A percentile compares a stretch with the other conserved stretches of the same genome.
phyloP scores from a whole-genome alignment of 2,113 vertebrate species.

The Corythaixoides concolor region DNA sequence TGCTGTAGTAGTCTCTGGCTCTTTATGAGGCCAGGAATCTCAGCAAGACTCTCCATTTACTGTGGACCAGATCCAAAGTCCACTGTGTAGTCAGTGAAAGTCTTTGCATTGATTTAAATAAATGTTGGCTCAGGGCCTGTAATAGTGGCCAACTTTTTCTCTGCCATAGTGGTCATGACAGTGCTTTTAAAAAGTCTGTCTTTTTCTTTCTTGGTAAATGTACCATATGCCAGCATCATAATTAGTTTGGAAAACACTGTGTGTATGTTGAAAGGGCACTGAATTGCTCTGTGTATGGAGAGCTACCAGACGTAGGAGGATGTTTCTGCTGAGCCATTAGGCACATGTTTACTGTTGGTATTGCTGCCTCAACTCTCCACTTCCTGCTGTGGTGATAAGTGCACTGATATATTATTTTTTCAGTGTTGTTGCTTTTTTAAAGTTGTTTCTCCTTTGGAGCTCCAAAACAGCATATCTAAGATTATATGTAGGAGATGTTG shows the following conservation, averaged over 20 bases:
- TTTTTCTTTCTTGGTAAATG: conserved; percentile 5
- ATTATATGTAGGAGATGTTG: neutral
- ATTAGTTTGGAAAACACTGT: neutral
- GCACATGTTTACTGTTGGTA: neutral
- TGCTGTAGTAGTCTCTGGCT: neutral
- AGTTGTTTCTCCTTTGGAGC: neutral
- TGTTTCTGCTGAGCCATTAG: neutral
- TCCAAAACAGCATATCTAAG: neutral
- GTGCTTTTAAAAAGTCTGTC: neutral
- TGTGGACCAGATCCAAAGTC: neutral
- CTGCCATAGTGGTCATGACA: neutral
- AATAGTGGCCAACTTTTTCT: neutral
- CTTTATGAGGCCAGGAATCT: neutral
- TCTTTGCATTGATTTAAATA: neutral
- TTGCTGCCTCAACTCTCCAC: neutral
- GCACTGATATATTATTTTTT: neutral
- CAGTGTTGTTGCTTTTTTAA: neutral
- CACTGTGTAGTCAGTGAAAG: neutral
- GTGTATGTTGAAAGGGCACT: neutral
- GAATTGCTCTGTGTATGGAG: neutral
- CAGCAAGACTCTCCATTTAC: neutral
- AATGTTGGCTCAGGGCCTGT: neutral
- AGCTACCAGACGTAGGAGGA: neutral
- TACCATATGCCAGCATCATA: neutral
- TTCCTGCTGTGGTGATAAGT: neutral